Evolutionary conservation across 2,113 vertebrate species (phyloP).

Genomic region (Loxodonta africana): DNA sequence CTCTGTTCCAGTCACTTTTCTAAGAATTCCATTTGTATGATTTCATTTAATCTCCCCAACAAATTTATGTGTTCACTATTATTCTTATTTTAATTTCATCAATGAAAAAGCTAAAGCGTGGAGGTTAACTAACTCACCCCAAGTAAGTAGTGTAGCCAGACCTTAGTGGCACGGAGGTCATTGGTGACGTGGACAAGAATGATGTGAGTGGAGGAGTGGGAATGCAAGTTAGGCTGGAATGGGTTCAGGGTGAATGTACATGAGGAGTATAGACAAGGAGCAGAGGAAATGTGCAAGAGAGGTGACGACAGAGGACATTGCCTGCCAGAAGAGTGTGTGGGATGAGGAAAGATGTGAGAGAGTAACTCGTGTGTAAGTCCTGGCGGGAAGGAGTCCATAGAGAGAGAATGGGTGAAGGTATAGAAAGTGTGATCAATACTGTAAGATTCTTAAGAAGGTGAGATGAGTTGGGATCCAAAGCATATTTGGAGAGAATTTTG

Average conservation of each 20-base stretch:
- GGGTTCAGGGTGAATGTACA: neutral
- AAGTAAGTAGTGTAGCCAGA: neutral
- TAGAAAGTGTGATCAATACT: neutral
- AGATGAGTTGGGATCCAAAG: neutral
- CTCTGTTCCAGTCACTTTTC: neutral
- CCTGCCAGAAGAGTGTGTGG: neutral
- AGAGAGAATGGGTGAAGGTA: neutral
- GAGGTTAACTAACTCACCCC: neutral
- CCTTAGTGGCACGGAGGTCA: neutral
- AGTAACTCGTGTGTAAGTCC: neutral
- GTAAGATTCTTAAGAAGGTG: neutral
- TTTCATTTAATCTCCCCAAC: neutral
- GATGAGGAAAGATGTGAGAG: neutral
- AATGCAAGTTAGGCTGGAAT: neutral
- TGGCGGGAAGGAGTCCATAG: neutral
- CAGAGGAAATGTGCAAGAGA: neutral
- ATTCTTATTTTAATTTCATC: constrained; percentile 22
- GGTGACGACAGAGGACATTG: neutral
- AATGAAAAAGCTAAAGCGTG: constrained; percentile 20
- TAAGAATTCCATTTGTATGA: neutral
- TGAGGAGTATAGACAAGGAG: neutral
- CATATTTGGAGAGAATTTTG: neutral
- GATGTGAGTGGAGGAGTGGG: neutral
- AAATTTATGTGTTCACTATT: neutral
- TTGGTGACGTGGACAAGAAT: neutral